Conservation (phyloP, 2,113 vertebrate species). For the Marmota monax region DNA sequence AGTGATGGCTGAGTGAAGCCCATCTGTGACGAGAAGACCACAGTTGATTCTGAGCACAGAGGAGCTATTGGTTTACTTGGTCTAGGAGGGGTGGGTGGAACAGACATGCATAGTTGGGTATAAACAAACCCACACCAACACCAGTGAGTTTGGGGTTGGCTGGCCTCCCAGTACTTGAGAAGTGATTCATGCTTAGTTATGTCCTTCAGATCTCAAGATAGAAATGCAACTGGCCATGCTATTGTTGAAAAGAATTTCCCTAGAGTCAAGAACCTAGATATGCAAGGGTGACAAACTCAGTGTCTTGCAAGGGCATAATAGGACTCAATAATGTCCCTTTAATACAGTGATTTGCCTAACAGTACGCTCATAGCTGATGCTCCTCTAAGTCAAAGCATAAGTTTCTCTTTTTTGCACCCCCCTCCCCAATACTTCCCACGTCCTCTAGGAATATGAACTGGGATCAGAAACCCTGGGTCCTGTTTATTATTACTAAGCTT, state of each 20-base stretch:
- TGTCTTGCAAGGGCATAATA: neutral
- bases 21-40: neutral
- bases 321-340: neutral
- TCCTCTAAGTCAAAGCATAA: neutral
- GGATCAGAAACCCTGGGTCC: neutral
- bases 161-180: slow-evolving; percentile 39
- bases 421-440: neutral
- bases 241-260: slow-evolving; percentile 22
- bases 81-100: neutral
- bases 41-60: neutral
- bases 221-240: neutral
- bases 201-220: slow-evolving; percentile 48
- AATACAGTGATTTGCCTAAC: neutral
- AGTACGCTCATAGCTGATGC: neutral
- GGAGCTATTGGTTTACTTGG: neutral
- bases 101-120: neutral
- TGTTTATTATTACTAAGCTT: neutral
- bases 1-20: neutral
- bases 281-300: neutral
- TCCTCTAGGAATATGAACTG: neutral
- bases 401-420: neutral
- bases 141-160: slow-evolving; percentile 43
- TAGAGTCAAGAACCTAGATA: neutral
- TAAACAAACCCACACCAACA: slow-evolving; percentile 53
- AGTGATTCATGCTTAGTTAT: slow-evolving; percentile 49